These are phyloP conservation scores for Argyra leucocephala DNA, from an alignment of 2,888 invertebrate genomes.

Conservation along the genomic window DNA sequence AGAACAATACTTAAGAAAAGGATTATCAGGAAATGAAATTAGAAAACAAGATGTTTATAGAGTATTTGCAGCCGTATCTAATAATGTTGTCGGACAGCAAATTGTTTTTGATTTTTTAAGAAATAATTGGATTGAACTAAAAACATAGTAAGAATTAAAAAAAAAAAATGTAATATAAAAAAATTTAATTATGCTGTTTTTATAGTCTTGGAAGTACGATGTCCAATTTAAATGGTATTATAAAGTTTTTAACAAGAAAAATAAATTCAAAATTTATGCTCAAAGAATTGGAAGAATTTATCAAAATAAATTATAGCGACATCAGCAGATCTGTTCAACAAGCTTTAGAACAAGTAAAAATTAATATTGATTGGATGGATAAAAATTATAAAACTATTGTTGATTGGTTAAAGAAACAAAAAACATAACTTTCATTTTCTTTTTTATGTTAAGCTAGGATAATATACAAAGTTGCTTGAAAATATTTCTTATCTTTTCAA, in stretches of 20 bases:
- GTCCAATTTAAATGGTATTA: slow-evolving; percentile 58
- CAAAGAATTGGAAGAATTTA: slow-evolving; percentile 63
- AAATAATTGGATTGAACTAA: slow-evolving; percentile 63
- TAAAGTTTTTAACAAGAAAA: slow-evolving; percentile 61
- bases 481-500: no score
- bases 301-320: slow-evolving; percentile 53
- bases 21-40: slow-evolving; percentile 64
- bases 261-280: slow-evolving; percentile 68
- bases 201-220: slow-evolving; percentile 63
- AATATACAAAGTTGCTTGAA: no score
- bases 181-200: background rate
- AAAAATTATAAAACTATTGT: slow-evolving; percentile 63
- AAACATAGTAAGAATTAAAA: slow-evolving; percentile 56
- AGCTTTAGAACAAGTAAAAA: slow-evolving; percentile 67
- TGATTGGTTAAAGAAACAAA: slow-evolving; percentile 53
- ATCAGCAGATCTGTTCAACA: slow-evolving; percentile 68
- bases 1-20: slow-evolving; percentile 57
- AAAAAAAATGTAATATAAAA: background rate
- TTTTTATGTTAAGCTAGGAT: no score
- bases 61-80: slow-evolving; percentile 67
- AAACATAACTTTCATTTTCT: slow-evolving; percentile 12
- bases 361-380: slow-evolving; percentile 77
- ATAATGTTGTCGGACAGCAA: slow-evolving; percentile 69
- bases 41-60: slow-evolving; percentile 71
- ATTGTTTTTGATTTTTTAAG: slow-evolving; percentile 70